Conservation (phyloP, 2,113 vertebrate species). For the Plestiodon gilberti region DNA sequence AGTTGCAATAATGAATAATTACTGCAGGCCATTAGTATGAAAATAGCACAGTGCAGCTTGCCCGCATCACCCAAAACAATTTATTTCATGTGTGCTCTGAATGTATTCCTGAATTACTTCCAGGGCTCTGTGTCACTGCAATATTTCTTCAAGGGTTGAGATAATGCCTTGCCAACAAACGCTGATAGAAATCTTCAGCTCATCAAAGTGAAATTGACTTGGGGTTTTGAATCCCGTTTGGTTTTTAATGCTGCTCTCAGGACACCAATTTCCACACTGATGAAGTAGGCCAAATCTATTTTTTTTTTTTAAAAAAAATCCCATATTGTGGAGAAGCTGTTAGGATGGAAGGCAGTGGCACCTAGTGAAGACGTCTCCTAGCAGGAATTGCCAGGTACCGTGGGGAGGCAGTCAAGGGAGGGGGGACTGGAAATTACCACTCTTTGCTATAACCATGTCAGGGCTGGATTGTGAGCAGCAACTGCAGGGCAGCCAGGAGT, state of each 20-base stretch:
- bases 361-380: too few relatives aligned
- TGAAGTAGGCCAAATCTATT: background rate
- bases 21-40: constrained; percentile 60
- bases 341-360: background rate
- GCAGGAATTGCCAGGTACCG: background rate
- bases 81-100: constrained; percentile 37
- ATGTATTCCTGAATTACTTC: constrained; percentile 46
- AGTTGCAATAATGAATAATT: constrained; percentile 72
- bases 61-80: constrained; percentile 46
- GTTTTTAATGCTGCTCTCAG: constrained; percentile 2
- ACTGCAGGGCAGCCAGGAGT: too few relatives aligned
- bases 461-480: background rate
- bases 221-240: background rate
- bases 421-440: too few relatives aligned
- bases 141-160: constrained; percentile 39
- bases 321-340: too few relatives aligned
- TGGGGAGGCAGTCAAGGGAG: too few relatives aligned
- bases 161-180: constrained; percentile 42
- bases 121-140: constrained; percentile 48
- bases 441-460: background rate
- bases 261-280: background rate
- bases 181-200: constrained; percentile 43
- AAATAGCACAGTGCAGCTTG: constrained; percentile 54
- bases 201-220: constrained; percentile 33
- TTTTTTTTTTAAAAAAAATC: too few relatives aligned